phyloP scores from a whole-genome alignment of 92 coral and sea anemone species.

The Siderastrea radians region DNA sequence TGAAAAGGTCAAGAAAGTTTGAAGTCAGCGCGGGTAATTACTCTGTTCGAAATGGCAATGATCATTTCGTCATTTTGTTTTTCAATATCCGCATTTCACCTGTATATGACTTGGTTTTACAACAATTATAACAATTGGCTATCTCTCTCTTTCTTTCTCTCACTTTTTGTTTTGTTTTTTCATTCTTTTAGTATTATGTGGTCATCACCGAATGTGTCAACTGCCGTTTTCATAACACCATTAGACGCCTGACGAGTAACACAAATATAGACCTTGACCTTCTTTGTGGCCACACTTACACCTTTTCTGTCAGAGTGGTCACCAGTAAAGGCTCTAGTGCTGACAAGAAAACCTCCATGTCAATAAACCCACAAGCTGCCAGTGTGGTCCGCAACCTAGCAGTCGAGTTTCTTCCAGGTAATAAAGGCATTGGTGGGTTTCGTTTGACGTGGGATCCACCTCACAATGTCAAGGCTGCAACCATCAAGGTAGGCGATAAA shows the following conservation, averaged over 20 bases:
- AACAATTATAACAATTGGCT: too few relatives aligned
- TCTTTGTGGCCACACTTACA: slow-evolving; percentile 7
- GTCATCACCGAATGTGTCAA: not conserved
- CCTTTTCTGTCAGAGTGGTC: not conserved
- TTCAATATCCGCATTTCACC: too few relatives aligned
- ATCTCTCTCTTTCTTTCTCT: too few relatives aligned
- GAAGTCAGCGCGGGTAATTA: too few relatives aligned
- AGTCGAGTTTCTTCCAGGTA: not conserved
- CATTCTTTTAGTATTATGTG: not conserved
- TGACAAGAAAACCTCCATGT: not conserved
- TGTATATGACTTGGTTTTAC: too few relatives aligned
- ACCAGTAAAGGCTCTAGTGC: too few relatives aligned
- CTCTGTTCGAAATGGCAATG: too few relatives aligned
- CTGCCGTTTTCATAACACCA: not conserved
- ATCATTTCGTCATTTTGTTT: too few relatives aligned
- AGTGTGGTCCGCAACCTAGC: not conserved
- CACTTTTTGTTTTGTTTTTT: not conserved
- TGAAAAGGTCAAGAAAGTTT: too few relatives aligned
- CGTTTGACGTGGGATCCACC: slow-evolving; percentile 10
- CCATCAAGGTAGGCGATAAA: not conserved
- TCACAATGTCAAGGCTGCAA: not conserved
- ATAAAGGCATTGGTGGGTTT: not conserved
- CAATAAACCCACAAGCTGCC: not conserved
- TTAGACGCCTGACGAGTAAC: not conserved
- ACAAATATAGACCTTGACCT: not conserved